Evolutionary conservation across 2,888 invertebrate species (phyloP).

Genomic region (Biston stratarius): DNA sequence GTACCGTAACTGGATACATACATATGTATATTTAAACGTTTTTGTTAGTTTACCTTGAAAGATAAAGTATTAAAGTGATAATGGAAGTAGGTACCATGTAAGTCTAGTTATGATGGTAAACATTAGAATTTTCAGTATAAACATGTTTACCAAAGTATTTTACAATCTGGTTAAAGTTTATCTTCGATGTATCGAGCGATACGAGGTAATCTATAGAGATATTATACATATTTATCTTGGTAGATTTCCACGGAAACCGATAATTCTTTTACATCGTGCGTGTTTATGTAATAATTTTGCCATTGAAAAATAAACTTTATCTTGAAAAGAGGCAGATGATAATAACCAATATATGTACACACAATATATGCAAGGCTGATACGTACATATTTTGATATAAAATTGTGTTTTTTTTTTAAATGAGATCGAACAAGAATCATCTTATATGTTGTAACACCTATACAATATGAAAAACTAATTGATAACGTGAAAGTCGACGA

Average conservation of each 20-base stretch:
- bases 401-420: slow-evolving; percentile 17
- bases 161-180: slow-evolving; percentile 49
- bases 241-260: slow-evolving; percentile 54
- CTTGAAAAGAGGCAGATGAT: slow-evolving; percentile 40
- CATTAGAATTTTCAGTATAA: slow-evolving; percentile 40
- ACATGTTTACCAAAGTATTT: slow-evolving; percentile 50
- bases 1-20: background rate
- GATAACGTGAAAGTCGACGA: background rate
- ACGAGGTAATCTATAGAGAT: slow-evolving; percentile 50
- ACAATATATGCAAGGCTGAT: slow-evolving; percentile 44
- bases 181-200: slow-evolving; percentile 45
- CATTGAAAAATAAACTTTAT: slow-evolving; percentile 49
- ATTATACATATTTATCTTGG: slow-evolving; percentile 46
- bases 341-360: slow-evolving; percentile 31
- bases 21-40: background rate
- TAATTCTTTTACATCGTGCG: slow-evolving; percentile 45
- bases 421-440: background rate
- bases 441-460: background rate
- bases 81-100: slow-evolving; percentile 6
- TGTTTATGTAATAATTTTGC: slow-evolving; percentile 50
- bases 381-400: slow-evolving; percentile 22
- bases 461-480: background rate
- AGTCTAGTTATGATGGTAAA: slow-evolving; percentile 19
- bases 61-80: slow-evolving; percentile 30
- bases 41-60: slow-evolving; percentile 26